These are phyloP conservation scores for Conomelus anceps DNA, from an alignment of 2,888 invertebrate genomes.

Conservation along the genomic window DNA sequence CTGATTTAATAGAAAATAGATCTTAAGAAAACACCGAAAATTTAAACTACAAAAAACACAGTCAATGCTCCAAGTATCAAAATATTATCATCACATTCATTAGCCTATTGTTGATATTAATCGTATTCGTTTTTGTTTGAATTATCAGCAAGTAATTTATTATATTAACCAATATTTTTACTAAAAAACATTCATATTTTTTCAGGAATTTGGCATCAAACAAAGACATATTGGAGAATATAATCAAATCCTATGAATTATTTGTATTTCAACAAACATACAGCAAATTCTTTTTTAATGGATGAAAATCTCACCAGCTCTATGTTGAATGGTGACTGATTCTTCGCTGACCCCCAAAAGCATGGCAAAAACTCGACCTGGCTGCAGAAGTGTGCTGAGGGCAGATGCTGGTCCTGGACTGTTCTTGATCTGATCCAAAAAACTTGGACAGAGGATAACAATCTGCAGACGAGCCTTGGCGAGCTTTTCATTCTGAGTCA, in stretches of 20 bases:
- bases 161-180: too few relatives aligned
- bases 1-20: too few relatives aligned
- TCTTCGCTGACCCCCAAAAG: slow-evolving; percentile 70
- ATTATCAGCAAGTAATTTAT: too few relatives aligned
- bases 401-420: slow-evolving; percentile 46
- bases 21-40: too few relatives aligned
- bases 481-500: slow-evolving; percentile 49
- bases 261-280: background rate
- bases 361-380: slow-evolving; percentile 71
- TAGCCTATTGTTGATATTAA: too few relatives aligned
- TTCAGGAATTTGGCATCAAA: too few relatives aligned
- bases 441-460: slow-evolving; percentile 69
- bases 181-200: too few relatives aligned
- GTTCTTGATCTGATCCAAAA: slow-evolving; percentile 47
- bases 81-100: too few relatives aligned
- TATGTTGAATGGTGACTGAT: slow-evolving; percentile 61
- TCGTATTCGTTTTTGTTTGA: too few relatives aligned
- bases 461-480: slow-evolving; percentile 67
- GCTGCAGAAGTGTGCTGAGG: slow-evolving; percentile 54
- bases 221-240: background rate
- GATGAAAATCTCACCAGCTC: slow-evolving; percentile 48
- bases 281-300: background rate
- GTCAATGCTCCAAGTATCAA: too few relatives aligned
- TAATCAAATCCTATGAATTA: background rate
- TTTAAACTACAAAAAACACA: too few relatives aligned